Evolutionary conservation across 2,888 invertebrate genomes (phyloP).

Genomic region (Amphiduros pacificus): DNA sequence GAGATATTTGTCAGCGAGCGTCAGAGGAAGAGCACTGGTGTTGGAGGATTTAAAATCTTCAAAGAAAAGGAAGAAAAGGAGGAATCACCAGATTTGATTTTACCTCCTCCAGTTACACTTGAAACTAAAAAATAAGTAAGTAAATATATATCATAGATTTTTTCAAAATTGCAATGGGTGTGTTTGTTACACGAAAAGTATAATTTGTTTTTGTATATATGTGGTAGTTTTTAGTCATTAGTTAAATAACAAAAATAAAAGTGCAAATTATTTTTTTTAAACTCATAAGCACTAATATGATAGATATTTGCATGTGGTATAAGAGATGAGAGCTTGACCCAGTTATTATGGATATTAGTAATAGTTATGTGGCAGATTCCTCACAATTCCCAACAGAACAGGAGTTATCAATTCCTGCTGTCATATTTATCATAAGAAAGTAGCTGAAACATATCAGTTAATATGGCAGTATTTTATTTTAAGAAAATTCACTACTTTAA

Average conservation of each 20-base stretch:
- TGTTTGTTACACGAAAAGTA: too few species aligned
- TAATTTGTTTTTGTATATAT: too few species aligned
- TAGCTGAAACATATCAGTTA: neutral
- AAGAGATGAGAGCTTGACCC: neutral
- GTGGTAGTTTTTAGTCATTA: too few species aligned
- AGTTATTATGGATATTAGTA: neutral
- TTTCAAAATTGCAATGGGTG: too few species aligned
- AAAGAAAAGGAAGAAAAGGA: neutral
- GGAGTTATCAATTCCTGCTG: too few species aligned
- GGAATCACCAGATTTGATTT: too few species aligned
- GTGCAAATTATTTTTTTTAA: too few species aligned
- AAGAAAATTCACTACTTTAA: neutral
- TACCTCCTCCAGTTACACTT: too few species aligned
- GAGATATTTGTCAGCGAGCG: conserved; percentile 21
- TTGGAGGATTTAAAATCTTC: neutral
- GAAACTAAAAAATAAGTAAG: conserved; percentile 8
- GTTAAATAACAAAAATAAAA: too few species aligned
- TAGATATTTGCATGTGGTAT: neutral
- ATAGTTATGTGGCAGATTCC: neutral
- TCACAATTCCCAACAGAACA: too few species aligned
- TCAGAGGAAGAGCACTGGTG: neutral
- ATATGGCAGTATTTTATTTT: neutral
- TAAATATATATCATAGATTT: too few species aligned
- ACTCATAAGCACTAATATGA: too few species aligned
- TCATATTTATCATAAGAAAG: neutral